Evolutionary conservation across 64 coral and sea anemone genomes (phyloP).

Genomic region (Montipora capricornis): DNA sequence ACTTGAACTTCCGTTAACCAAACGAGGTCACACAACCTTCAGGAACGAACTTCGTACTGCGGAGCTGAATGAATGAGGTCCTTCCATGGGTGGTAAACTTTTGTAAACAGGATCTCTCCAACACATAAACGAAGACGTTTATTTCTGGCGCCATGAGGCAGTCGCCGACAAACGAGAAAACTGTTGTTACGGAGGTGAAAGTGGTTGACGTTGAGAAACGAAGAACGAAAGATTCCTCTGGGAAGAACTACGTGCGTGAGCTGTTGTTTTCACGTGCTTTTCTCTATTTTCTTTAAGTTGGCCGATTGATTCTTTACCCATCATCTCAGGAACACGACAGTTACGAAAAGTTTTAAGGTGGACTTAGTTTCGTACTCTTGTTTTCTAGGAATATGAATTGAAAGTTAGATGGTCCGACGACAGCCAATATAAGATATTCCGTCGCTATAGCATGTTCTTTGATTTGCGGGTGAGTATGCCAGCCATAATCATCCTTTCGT

Average conservation of each 20-base stretch:
- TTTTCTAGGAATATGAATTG: slow-evolving; percentile 76
- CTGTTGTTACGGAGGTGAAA: slow-evolving; percentile 17
- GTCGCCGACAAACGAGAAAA: slow-evolving; percentile 6
- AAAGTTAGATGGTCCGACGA: slow-evolving; percentile 84
- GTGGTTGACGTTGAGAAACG: slow-evolving; percentile 45
- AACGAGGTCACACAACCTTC: slow-evolving; percentile 15
- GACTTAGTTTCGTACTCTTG: not conserved
- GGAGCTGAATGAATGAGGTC: not conserved
- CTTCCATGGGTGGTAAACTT: not conserved
- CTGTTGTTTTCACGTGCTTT: not conserved
- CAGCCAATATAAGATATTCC: slow-evolving; percentile 77
- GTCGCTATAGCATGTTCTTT: slow-evolving; percentile 96
- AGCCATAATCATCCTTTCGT: not conserved
- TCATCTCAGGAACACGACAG: not conserved
- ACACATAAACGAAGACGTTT: not conserved
- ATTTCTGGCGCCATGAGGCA: slow-evolving; percentile 24
- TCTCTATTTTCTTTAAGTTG: not conserved
- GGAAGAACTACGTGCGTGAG: slow-evolving; percentile 31
- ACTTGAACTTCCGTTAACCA: not conserved
- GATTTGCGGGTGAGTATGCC: slow-evolving; percentile 76
- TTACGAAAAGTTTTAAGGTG: not conserved
- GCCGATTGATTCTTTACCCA: not conserved
- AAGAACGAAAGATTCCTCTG: slow-evolving; percentile 20
- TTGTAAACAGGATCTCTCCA: not conserved
- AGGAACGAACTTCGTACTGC: not conserved